Evolutionary conservation across 1,140 invertebrate genomes (phyloP).

Genomic region (Lucilia cuprina): DNA sequence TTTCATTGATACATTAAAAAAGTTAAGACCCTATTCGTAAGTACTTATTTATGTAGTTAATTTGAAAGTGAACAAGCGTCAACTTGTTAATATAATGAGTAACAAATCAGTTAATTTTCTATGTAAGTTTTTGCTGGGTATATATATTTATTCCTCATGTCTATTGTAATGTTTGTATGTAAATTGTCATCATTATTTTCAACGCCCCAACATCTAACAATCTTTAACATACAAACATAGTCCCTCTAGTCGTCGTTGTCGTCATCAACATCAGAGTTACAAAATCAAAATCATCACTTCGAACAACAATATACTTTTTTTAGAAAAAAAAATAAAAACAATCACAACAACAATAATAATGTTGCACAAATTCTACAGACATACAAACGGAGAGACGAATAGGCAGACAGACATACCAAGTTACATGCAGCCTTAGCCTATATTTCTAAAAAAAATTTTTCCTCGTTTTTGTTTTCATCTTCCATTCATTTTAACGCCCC

Average conservation of each 20-base stretch:
- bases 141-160: neutral
- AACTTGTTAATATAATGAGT: no score
- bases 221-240: neutral
- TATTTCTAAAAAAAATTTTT: neutral
- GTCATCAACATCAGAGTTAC: no score
- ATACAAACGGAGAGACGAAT: neutral
- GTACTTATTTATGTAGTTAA: no score
- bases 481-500: neutral
- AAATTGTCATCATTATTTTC: neutral
- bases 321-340: no score
- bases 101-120: no score
- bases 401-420: neutral
- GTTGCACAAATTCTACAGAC: neutral
- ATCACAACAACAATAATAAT: neutral
- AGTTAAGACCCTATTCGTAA: no score
- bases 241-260: neutral
- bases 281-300: neutral
- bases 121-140: no score
- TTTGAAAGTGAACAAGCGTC: no score
- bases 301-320: neutral
- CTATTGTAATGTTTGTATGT: neutral
- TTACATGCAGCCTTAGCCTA: neutral
- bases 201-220: neutral
- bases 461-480: neutral
- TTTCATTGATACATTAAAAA: no score